Evolutionary conservation across 1,140 invertebrate species (phyloP).

Genomic region (Pectinophora gossypiella): DNA sequence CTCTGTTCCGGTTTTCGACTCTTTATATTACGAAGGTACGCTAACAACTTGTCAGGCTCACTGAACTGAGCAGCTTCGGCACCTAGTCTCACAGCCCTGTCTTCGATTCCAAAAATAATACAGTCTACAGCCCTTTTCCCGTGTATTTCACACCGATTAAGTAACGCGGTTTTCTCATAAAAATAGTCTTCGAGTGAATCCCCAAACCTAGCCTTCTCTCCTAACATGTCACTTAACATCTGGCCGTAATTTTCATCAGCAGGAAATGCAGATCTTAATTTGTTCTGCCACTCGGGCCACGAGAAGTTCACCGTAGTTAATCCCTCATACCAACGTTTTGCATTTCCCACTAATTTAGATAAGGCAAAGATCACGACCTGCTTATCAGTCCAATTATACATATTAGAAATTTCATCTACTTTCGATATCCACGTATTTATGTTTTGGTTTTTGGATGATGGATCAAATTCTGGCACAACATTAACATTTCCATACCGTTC

Average conservation of each 20-base stretch:
- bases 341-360: neutral
- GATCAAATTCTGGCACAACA: no score
- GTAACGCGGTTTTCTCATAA: neutral
- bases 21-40: neutral
- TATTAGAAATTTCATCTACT: neutral
- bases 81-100: neutral
- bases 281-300: neutral
- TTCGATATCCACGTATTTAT: no score
- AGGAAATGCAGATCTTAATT: neutral
- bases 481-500: no score
- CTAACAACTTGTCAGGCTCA: neutral
- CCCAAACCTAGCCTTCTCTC: neutral
- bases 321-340: neutral
- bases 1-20: neutral
- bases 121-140: neutral
- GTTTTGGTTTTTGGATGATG: no score
- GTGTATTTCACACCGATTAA: neutral
- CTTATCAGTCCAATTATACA: constrained; percentile 1
- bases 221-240: neutral
- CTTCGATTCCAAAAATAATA: neutral
- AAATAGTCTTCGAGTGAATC: neutral
- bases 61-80: neutral
- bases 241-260: neutral
- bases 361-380: neutral
- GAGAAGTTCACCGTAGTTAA: neutral